Base-by-base conservation (phyloP, 2,888 invertebrate species). In the Endomychus coccineus region DNA sequence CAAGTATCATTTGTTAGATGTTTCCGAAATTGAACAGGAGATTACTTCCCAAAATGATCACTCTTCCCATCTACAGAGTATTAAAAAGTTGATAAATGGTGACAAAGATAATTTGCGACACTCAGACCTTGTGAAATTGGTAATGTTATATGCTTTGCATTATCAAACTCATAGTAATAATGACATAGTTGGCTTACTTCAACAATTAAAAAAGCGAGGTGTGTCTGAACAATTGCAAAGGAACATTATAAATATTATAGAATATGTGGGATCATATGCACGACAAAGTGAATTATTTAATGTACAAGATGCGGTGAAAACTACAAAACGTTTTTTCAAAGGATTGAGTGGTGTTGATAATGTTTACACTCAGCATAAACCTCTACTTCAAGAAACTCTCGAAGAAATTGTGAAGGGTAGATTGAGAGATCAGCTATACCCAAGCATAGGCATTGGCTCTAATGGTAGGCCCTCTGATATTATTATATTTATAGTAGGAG, bases 361-460 rank as follows among this genome's bases (percentile, higher is more conserved):
- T 67, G 90, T 99, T 43, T 99, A 95, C 69, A 97, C 98, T 0
- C 98, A 98, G 59, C 98, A 99, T 66, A 83, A 83, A n/a, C 96
- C 98, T 0, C 70, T 92, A 14, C 66, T 99, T 4, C 81, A 83
- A 52, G 89, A 91, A 59, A 83, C 87, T 0, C 62, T 98, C 1
- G 96, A 96, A 54, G 90, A 92, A 58, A 70, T 95, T 1, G 75
- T 89, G 19, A 92, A 89, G 61, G 94, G 92, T 2, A 83, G 84
- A 55, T 73, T 97, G n/a, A 78, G 84, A 38, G 90, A 92, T 52
- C 79, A 81, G 41, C 67, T 77, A 3, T 96, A 86, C 68, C 96
- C 95, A 0, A 84, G 82, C 45, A 70, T 91, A 11, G 87, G 86
- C 19, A 71, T 77, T 5, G 77, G 80, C 43, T 43, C 68, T 15